Evolutionary conservation across 1,140 invertebrate species (phyloP).

Genomic region (Episyrphus balteatus): DNA sequence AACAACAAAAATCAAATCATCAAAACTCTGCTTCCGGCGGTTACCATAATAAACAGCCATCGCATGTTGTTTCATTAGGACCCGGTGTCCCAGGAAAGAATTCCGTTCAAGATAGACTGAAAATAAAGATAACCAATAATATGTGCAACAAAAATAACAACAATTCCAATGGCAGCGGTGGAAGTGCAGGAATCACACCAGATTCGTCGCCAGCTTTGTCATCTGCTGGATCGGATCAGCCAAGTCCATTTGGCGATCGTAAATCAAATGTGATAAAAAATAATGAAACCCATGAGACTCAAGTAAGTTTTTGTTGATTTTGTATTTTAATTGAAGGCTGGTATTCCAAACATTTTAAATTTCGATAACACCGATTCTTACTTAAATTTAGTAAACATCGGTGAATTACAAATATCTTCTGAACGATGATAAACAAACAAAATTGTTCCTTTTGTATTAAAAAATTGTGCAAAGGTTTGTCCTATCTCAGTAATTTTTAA

Average conservation of each 20-base stretch:
- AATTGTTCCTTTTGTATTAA: no score
- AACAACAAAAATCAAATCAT: neutral
- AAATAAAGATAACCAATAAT: conserved; percentile 2
- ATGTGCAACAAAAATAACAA: neutral
- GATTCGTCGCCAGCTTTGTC: conserved; percentile 3
- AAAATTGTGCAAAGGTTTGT: no score
- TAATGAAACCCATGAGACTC: no score
- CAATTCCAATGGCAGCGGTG: neutral
- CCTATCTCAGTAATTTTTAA: no score
- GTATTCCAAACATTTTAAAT: neutral
- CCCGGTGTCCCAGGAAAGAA: neutral
- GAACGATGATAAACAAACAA: no score
- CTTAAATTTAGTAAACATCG: no score
- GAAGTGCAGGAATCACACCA: neutral
- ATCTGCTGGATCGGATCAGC: conserved; percentile 1
- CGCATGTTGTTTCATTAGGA: neutral
- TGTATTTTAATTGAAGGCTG: neutral
- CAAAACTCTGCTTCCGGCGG: neutral
- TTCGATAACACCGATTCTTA: no score
- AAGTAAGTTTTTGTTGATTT: neutral
- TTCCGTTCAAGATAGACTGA: conserved; percentile 4
- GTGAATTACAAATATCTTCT: no score
- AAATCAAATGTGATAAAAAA: neutral
- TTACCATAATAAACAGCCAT: neutral
- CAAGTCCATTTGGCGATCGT: conserved; percentile 1